phyloP scores from a whole-genome alignment of 2,797 vertebrate genomes.

The Sebastes itinus region DNA sequence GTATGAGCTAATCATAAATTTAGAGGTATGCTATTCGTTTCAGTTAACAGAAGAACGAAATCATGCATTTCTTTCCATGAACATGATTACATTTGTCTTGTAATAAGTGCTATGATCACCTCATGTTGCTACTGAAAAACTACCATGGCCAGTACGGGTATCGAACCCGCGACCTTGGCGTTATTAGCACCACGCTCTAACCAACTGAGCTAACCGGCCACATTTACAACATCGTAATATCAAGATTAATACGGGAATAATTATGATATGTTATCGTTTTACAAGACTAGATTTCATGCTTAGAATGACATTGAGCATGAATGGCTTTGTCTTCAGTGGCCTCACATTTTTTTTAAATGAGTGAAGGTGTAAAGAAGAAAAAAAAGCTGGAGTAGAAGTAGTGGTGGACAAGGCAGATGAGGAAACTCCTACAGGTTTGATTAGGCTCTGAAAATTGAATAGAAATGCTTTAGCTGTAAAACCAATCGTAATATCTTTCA shows the following conservation, averaged over 20 bases:
- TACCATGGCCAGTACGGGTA: conserved; percentile 53
- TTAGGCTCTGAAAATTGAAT: not conserved
- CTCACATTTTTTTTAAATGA: not conserved
- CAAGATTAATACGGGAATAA: rapidly evolving
- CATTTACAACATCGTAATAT: rapidly evolving
- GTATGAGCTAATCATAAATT: no score
- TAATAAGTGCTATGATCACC: no score
- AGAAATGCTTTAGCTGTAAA: not conserved
- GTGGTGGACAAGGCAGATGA: not conserved
- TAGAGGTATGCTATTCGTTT: no score
- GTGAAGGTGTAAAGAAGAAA: not conserved
- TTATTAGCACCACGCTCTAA: conserved; percentile 83
- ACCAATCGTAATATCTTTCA: not conserved
- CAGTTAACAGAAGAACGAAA: no score
- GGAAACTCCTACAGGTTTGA: not conserved
- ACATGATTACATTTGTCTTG: no score
- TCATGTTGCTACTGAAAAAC: not conserved
- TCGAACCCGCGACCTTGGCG: conserved; percentile 73
- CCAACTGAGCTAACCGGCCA: conserved; percentile 68
- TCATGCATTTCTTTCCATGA: no score
- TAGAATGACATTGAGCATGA: no score
- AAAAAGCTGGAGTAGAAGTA: not conserved
- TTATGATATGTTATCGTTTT: no score
- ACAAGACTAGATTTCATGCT: no score
- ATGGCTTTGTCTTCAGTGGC: not conserved